Evolutionary conservation across 2,797 vertebrate genomes (phyloP).

Genomic region (Phaenicophaeus curvirostris): DNA sequence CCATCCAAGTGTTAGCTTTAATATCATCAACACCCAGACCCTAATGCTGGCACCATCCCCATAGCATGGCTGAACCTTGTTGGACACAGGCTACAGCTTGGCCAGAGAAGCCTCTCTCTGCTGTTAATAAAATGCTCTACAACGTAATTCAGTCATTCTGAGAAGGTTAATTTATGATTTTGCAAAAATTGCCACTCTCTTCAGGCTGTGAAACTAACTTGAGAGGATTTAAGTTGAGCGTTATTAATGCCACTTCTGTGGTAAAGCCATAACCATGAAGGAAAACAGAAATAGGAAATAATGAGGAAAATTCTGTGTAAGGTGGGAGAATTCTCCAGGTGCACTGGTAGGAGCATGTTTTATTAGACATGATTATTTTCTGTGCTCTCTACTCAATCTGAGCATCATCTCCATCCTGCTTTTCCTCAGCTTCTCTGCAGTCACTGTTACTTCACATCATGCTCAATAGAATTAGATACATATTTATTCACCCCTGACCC

Average conservation of each 20-base stretch:
- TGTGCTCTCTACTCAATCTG: constrained; percentile 32
- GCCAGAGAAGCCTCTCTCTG: background rate
- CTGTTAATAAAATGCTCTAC: background rate
- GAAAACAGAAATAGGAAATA: constrained; percentile 31
- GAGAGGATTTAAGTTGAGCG: constrained; percentile 8
- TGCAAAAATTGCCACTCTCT: constrained; percentile 14
- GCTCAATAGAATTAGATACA: background rate
- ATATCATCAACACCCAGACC: background rate
- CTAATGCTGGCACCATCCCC: background rate
- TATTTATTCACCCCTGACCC: background rate
- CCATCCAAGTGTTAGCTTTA: background rate
- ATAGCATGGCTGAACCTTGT: background rate
- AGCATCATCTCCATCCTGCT: background rate
- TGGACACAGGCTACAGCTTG: background rate
- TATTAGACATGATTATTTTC: constrained; percentile 33
- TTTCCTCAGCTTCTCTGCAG: constrained; percentile 1
- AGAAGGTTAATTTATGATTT: background rate
- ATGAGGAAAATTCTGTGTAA: constrained; percentile 23
- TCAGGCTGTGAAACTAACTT: background rate
- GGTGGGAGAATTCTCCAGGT: constrained; percentile 29
- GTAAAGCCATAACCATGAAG: constrained; percentile 21
- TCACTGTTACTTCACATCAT: background rate
- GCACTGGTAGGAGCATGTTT: constrained; percentile 19
- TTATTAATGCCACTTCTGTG: constrained; percentile 4
- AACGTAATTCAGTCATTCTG: background rate